Percentiles rank a stretch among this genome's conserved stretches.
These are phyloP conservation scores for Elaphurus davidianus DNA, from an alignment of 2,113 vertebrate genomes.

Conservation along the genomic window DNA sequence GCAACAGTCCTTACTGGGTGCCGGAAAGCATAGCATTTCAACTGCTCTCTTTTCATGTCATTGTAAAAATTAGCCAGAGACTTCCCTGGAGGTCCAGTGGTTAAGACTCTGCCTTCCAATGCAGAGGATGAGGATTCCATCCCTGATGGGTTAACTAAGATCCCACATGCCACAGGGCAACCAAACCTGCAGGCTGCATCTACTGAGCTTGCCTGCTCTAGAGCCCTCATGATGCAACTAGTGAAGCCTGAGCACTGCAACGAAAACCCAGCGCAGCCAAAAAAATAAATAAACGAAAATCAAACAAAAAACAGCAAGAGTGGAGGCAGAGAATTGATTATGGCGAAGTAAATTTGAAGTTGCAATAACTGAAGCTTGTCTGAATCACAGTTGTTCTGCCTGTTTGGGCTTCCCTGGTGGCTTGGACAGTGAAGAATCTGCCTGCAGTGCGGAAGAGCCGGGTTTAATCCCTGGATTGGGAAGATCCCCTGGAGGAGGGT, in stretches of 20 bases:
- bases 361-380: neutral
- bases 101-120: neutral
- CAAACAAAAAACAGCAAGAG: neutral
- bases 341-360: neutral
- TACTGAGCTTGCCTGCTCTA: neutral
- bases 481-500: neutral
- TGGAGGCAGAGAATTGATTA: neutral
- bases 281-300: neutral
- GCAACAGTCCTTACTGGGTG: neutral
- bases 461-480: neutral
- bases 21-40: neutral
- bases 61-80: neutral
- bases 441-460: neutral
- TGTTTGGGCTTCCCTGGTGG: neutral
- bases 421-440: neutral
- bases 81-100: neutral
- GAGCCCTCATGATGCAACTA: neutral
- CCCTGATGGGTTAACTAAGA: neutral
- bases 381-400: neutral
- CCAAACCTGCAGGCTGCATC: neutral
- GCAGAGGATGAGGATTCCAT: neutral
- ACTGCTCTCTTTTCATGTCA: neutral
- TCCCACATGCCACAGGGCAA: neutral
- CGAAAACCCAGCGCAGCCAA: fast-evolving
- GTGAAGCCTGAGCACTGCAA: neutral